These are phyloP conservation scores for Luperina nickerlii DNA, from an alignment of 2,888 invertebrate genomes.

Conservation along the genomic window DNA sequence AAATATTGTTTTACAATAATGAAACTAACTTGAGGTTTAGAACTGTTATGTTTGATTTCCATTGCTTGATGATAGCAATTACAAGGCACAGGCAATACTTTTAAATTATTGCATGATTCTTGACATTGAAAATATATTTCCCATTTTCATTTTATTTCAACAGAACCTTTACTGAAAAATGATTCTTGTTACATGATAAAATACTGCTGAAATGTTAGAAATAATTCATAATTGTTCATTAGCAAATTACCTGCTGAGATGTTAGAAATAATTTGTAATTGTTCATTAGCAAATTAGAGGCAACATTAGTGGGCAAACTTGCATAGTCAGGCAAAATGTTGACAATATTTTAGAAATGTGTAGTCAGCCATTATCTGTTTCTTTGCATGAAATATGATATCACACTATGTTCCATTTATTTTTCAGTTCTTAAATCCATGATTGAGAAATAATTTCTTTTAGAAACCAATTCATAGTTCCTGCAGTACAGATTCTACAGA, in stretches of 20 bases:
- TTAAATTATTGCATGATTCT: constrained; percentile 37
- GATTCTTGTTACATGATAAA: background rate
- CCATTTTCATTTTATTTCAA: constrained; percentile 10
- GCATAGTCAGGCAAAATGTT: constrained; percentile 21
- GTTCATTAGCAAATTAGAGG: constrained; percentile 5
- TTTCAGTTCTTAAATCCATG: constrained; percentile 7
- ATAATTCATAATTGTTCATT: background rate
- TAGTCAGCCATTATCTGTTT: constrained; percentile 6
- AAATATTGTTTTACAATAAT: background rate
- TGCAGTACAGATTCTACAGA: background rate
- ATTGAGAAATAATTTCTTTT: constrained; percentile 9
- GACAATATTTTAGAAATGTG: constrained; percentile 23
- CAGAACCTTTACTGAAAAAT: background rate
- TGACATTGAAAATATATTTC: constrained; percentile 27
- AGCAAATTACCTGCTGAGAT: constrained; percentile 8
- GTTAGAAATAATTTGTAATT: constrained; percentile 1
- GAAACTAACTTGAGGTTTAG: constrained; percentile 23
- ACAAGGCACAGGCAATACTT: constrained; percentile 24
- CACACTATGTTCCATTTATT: constrained; percentile 17
- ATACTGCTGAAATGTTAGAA: constrained; percentile 12
- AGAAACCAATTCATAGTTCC: background rate
- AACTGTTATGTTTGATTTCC: constrained; percentile 14
- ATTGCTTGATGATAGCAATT: constrained; percentile 31
- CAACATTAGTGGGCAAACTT: background rate
- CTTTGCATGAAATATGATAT: constrained; percentile 53